These are phyloP conservation scores for Leistus spinibarbis DNA, from an alignment of 2,888 invertebrate genomes.

Conservation along the genomic window DNA sequence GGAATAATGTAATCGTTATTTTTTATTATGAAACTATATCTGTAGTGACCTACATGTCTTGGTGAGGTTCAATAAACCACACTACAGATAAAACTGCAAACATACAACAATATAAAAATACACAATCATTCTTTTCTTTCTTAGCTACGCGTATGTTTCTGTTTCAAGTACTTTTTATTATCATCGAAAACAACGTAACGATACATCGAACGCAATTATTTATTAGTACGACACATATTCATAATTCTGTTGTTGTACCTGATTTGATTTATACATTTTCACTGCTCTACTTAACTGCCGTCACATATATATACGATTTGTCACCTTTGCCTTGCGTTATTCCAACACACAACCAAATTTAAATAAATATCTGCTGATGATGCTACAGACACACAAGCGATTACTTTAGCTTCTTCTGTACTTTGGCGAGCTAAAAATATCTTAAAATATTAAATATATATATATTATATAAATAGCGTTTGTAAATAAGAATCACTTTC, in stretches of 20 bases:
- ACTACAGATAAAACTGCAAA: conserved; percentile 48
- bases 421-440: too few relatives aligned
- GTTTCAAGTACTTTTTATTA: conserved; percentile 35
- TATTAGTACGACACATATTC: conserved; percentile 11
- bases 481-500: conserved; percentile 16
- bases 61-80: conserved; percentile 49
- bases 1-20: conserved; percentile 30
- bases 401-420: too few relatives aligned
- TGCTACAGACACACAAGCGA: too few relatives aligned
- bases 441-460: background rate
- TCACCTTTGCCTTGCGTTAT: background rate
- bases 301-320: background rate
- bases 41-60: conserved; percentile 46
- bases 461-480: background rate
- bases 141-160: too few relatives aligned
- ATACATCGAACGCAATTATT: conserved; percentile 22
- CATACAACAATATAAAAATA: conserved; percentile 44
- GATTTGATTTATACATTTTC: background rate
- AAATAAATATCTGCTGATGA: background rate
- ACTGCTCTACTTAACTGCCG: background rate
- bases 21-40: conserved; percentile 40
- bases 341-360: background rate
- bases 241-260: background rate
- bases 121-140: conserved; percentile 34
- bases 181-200: conserved; percentile 16